These are phyloP conservation scores for Bombus soroeensis DNA, from an alignment of 1,140 invertebrate genomes.

Conservation along the genomic window DNA sequence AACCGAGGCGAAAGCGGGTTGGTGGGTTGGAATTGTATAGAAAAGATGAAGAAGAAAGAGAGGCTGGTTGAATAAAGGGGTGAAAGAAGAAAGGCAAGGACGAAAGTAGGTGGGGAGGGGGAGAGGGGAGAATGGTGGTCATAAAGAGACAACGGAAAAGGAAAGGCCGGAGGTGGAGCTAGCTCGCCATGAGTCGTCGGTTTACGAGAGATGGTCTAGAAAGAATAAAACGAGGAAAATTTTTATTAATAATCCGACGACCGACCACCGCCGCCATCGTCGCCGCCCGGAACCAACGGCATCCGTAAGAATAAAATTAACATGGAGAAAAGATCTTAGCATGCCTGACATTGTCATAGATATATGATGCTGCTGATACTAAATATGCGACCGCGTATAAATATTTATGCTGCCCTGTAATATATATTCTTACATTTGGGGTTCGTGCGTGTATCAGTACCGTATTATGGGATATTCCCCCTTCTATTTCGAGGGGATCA, in stretches of 20 bases:
- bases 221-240: slow-evolving; percentile 61
- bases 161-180: slow-evolving; percentile 36
- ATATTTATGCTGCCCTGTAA: slow-evolving; percentile 15
- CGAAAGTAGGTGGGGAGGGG: background rate
- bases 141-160: slow-evolving; percentile 49
- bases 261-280: slow-evolving; percentile 33
- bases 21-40: background rate
- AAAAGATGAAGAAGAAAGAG: slow-evolving; percentile 29
- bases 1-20: slow-evolving; percentile 3
- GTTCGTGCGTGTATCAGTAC: background rate
- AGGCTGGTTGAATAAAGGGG: slow-evolving; percentile 21
- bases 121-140: background rate
- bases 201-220: slow-evolving; percentile 58
- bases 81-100: slow-evolving; percentile 31
- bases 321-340: slow-evolving; percentile 45
- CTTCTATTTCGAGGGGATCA: background rate
- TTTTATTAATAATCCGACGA: slow-evolving; percentile 65
- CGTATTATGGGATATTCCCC: background rate
- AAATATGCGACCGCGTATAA: slow-evolving; percentile 2
- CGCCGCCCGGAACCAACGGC: slow-evolving; percentile 32
- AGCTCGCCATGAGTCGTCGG: slow-evolving; percentile 42
- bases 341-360: slow-evolving; percentile 47
- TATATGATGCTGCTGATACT: slow-evolving; percentile 17
- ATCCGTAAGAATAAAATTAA: slow-evolving; percentile 60
- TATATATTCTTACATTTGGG: background rate